Base-by-base conservation (phyloP, 2,797 vertebrate genomes). In the Alauda arvensis region DNA sequence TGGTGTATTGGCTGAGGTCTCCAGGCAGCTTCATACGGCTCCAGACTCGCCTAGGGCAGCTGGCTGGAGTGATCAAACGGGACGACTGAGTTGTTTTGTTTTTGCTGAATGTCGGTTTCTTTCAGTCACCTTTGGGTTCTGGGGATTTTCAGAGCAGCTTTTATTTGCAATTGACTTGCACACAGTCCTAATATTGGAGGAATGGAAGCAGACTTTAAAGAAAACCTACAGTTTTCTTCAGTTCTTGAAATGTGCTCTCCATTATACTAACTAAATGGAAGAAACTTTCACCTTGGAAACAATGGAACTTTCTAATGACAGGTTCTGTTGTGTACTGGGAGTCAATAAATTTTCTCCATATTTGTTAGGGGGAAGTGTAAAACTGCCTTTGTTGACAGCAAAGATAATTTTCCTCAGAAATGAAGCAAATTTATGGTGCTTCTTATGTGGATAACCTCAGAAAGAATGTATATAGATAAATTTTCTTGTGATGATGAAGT, bases 321-420 rank as follows among this genome's bases (percentile, higher is more conserved):
- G 23, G 9, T n/a, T 78, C 20, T 56, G 5, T 77, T 62, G 33
- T 37, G 10, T 59, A 19, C 14, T 37, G 14, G 15, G 10, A 57
- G 33, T 43, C 55, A 92, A 67, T 39, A 77, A 60, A 85, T 56
- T 42, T 67, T 77, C 53, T 83, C 31, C 15, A 33, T 19, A 48
- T 52, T 66, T 75, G 33, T 40, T 79, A 89, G 63, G 43, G 37
- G 21, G 56, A 77, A 74, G 34, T 72, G 51, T 83, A 68, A 85
- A 87, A 85, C 45, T 45, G n/a, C 21, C 24, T 88, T 92, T 91
- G 59, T 62, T 93, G 87, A 93, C 56, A 95, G 43, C 29, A 94
- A 90, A 85, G 87, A 78, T 9, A 13, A 69, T 91, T 95, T 93
- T 92, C 65, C 76, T 80, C 83, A 69, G 57, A 94, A 96, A 77